Conservation (phyloP, 2,888 invertebrate genomes). For the Synanthedon andrenaeformis region DNA sequence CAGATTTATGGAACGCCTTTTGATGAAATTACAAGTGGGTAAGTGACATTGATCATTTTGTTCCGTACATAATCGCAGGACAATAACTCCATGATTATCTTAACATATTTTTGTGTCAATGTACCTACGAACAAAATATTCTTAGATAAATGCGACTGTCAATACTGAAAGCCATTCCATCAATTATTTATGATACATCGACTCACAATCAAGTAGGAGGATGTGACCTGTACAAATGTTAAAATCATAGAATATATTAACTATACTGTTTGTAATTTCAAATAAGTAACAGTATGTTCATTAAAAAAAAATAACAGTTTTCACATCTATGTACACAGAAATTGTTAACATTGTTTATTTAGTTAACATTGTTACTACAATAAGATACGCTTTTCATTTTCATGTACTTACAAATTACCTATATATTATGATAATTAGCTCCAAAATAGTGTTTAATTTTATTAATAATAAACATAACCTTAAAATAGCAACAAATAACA, state of each 20-base stretch:
- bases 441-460: no score
- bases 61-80: conserved; percentile 3
- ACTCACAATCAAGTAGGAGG: neutral
- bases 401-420: no score
- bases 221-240: neutral
- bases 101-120: conserved; percentile 6
- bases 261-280: neutral
- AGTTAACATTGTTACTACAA: no score
- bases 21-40: no score
- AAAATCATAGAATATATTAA: neutral
- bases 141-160: conserved; percentile 13
- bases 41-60: no score
- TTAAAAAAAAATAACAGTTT: no score
- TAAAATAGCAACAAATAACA: neutral
- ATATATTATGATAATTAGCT: no score
- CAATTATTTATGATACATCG: conserved; percentile 9
- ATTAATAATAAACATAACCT: neutral
- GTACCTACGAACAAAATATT: neutral
- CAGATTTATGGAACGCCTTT: no score
- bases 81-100: conserved; percentile 9
- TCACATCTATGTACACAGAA: no score
- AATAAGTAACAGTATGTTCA: neutral
- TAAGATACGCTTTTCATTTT: no score
- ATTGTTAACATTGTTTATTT: no score
- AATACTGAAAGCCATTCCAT: conserved; percentile 8